Evolutionary conservation across 1,140 invertebrate species (phyloP).

Genomic region (Euglossa dilemma): DNA sequence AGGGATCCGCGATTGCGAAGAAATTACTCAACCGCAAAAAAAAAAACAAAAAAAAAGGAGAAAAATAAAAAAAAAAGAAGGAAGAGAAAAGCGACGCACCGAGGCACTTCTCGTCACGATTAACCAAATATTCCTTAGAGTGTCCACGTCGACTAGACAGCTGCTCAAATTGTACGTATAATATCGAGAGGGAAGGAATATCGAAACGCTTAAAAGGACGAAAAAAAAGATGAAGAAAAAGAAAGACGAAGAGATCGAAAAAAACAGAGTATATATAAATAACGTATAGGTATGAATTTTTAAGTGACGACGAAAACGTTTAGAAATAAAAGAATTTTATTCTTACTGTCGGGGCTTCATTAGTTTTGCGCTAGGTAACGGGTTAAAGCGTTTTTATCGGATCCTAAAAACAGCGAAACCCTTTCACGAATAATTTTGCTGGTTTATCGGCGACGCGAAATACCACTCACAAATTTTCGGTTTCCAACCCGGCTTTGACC

Average conservation of each 20-base stretch:
- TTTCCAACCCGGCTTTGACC: not conserved
- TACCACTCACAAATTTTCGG: constrained; percentile 22
- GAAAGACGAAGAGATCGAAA: not conserved
- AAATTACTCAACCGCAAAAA: not conserved
- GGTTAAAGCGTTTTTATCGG: constrained; percentile 14
- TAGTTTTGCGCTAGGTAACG: not conserved
- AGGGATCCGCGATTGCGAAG: constrained; percentile 2
- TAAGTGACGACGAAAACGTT: not conserved
- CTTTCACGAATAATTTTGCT: constrained; percentile 39
- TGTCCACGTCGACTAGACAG: constrained; percentile 3
- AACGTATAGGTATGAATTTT: constrained; percentile 4
- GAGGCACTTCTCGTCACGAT: constrained; percentile 3
- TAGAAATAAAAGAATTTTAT: constrained; percentile 6
- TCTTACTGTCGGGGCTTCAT: not conserved
- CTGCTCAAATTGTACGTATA: constrained; percentile 31
- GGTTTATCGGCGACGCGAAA: constrained; percentile 26
- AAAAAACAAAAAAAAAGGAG: not conserved
- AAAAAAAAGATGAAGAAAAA: not conserved
- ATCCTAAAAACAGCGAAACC: constrained; percentile 28
- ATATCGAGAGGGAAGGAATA: constrained; percentile 4
- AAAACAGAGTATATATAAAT: constrained; percentile 14
- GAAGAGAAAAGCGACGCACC: constrained; percentile 12
- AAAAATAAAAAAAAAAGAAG: not conserved
- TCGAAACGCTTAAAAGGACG: constrained; percentile 20
- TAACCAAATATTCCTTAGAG: not conserved